Evolutionary conservation across 2,797 vertebrate species (phyloP), one percentile per base, ranked within the genome.

Genomic region (Lindbergichthys nudifrons): DNA sequence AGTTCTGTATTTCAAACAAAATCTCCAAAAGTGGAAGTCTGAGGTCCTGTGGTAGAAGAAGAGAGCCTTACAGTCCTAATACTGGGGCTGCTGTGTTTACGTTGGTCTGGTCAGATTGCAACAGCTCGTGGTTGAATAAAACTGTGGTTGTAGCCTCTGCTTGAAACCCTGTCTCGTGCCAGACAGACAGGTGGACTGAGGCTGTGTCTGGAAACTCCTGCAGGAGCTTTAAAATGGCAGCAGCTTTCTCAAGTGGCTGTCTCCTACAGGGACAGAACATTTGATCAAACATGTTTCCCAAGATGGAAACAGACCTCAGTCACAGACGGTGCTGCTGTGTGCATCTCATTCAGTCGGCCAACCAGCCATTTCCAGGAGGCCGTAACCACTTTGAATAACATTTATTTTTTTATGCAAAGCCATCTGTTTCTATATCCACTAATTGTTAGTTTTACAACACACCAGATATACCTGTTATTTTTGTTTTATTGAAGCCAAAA

Each of bases 141-240:
- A 78, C 79, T 81, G 82, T 45, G 89, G 86, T 77, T 79, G 81
- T 69, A 70, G 89, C 80, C 78, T 59, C 82, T 76, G 86, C 73
- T 83, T 75, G 75, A 78, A 70, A 86, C 85, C 75, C 57, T 36
- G 65, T 83, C 75, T 79, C 26, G 60, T 60, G 83, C 79, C 87
- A 91, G 89, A 87, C 87, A 92, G 90, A 93, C 93, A 94, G 93
- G 89, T 94, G 92, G 88, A 93, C 80, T 75, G 81, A 88, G 73
- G 79, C 75, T 82, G 71, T 81, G 85, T 92, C 89, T 91, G 89
- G 93, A 93, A 92, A 87, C 71, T 86, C 61, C 72, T 67, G 67
- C 67, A 84, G 30, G 47, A 69, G 63, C 61, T 60, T 82, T 86
- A 71, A 84, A 88, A 85, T 47, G 81, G 81, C 73, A 80, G 70